Conservation (phyloP, 2,797 vertebrate genomes). For the Alca torda region DNA sequence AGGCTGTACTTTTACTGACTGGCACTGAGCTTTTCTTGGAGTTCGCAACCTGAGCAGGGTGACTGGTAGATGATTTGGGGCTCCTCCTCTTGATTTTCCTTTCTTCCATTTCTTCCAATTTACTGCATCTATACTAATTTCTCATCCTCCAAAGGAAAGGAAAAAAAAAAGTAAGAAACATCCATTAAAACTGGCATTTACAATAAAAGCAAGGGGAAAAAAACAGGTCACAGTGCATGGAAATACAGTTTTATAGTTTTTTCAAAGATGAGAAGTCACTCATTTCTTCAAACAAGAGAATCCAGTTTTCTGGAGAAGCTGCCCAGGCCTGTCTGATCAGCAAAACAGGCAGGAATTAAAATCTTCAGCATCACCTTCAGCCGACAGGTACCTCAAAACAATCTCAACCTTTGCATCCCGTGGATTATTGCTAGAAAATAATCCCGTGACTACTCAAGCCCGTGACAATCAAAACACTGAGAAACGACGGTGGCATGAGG, state of each 20-base stretch:
- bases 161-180: neutral
- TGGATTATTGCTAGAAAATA: neutral
- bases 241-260: neutral
- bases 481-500: rapidly evolving
- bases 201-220: neutral
- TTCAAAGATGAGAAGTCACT: neutral
- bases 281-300: neutral
- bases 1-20: conserved; percentile 81
- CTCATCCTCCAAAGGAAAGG: neutral
- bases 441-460: rapidly evolving
- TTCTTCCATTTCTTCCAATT: conserved; percentile 86
- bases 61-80: conserved; percentile 83
- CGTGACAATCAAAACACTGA: rapidly evolving
- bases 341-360: neutral
- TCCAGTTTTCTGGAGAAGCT: neutral
- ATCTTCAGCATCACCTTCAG: neutral
- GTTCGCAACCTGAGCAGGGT: conserved; percentile 76
- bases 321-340: neutral
- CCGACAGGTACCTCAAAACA: rapidly evolving
- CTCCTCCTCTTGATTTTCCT: conserved; percentile 90
- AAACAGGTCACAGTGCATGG: neutral
- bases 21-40: conserved; percentile 82
- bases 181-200: neutral
- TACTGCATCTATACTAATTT: neutral
- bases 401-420: neutral